Evolutionary conservation across 2,888 invertebrate genomes (phyloP).

Genomic region (Macaria liturata): DNA sequence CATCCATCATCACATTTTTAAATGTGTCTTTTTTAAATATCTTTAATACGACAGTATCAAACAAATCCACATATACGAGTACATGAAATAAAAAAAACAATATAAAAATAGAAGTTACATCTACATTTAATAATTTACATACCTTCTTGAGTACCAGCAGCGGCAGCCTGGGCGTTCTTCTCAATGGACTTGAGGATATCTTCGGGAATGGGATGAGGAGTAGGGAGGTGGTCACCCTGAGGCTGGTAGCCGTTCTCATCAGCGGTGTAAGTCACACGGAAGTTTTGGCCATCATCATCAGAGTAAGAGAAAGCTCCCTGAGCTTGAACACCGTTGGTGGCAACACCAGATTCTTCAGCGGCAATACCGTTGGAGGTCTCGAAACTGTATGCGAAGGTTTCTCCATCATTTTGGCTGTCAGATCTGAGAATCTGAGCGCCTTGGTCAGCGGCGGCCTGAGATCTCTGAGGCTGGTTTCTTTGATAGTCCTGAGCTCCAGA

Average conservation of each 20-base stretch:
- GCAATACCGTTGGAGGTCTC: conserved; percentile 77
- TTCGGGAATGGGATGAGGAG: conserved; percentile 73
- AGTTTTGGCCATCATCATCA: conserved; percentile 71
- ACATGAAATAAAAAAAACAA: too few relatives aligned
- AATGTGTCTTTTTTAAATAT: too few relatives aligned
- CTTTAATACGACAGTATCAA: too few relatives aligned
- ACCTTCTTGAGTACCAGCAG: conserved; percentile 78
- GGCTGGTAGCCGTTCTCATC: conserved; percentile 75
- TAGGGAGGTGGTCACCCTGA: conserved; percentile 71
- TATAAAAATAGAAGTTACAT: too few relatives aligned
- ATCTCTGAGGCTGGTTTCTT: conserved; percentile 57
- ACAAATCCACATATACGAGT: too few relatives aligned
- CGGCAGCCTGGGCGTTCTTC: conserved; percentile 70
- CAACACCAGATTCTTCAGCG: conserved; percentile 73
- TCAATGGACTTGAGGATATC: conserved; percentile 73
- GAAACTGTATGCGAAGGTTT: conserved; percentile 66
- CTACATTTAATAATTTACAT: conserved; percentile 43
- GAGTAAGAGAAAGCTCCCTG: conserved; percentile 72
- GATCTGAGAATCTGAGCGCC: conserved; percentile 67
- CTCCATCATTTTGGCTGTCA: conserved; percentile 69
- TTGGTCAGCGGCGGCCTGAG: conserved; percentile 65
- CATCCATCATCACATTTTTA: too few relatives aligned
- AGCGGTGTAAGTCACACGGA: conserved; percentile 71
- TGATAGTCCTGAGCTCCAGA: conserved; percentile 40
- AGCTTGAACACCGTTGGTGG: conserved; percentile 71